Base-by-base conservation (phyloP, 1,140 invertebrate species). In the Wasmannia auropunctata region DNA sequence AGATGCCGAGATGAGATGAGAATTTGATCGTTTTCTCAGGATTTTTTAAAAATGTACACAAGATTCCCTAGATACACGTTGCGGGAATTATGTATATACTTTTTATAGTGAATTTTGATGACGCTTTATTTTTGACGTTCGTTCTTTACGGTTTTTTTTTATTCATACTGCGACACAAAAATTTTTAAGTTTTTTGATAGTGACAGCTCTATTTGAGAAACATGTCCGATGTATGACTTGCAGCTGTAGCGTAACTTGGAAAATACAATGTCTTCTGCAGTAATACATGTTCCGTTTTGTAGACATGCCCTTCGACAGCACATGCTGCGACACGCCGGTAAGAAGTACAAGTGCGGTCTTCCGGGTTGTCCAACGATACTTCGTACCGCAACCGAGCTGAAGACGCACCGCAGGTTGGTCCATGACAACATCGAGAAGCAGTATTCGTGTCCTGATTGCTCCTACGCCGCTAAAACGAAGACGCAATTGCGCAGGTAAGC, bases 391-490 rank as follows among this genome's bases (percentile, higher is more conserved):
- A 94, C 94, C 14, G 96, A 96, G 88, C 92, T 97, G n/a, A 95
- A 93, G 56, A 91, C 90, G 16, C 96, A 96, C 85, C 89, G 91
- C 19, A 88, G 67, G 58, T 83, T 94, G 77, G 92, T 95, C 19
- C 96, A 96, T 86, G 92, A 94, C 37, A 87, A 85, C 22, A 92
- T 91, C 5, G 92, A 95, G 11, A 94, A 76, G 94, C 96, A 88
- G 93, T 97, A 96, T 91, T 93, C 96, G 0, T 97, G 97, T 92
- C 94, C 96, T 19, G 93, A 96, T 11, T 98, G 97, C 91, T 93
- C 95, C 0, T 98, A 97, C 90, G 93, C 96, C 4, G 96, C 96
- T 1, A 96, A 97, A 89, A 97, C 96, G 1, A 96, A 96, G 54
- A 95, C 95, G 25, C 96, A 97, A 86, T 93, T 97, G 3, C 93